Base-by-base conservation (phyloP, 2,888 invertebrate species). In the Drosophila maculinotata region DNA sequence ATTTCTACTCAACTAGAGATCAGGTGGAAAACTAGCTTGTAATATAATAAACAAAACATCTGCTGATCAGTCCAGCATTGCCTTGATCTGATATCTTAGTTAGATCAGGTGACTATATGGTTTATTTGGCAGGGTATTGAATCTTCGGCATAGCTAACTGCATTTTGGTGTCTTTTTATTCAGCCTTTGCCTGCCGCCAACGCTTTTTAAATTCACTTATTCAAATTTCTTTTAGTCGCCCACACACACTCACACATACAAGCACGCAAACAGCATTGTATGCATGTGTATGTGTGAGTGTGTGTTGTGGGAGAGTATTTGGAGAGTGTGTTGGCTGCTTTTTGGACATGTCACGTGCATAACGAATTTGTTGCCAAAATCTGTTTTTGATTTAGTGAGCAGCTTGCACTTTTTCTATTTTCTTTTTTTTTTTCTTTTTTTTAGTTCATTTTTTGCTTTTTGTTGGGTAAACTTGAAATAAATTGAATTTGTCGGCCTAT, bases 301-400 rank as follows among this genome's bases (percentile, higher is more conserved):
- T 54, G 59, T 49, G n/a, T 56, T 25, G 41, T 54, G 42, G 8
- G 26, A 44, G 52, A 35, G 56, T 20, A 33, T 51, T 54, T 52
- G 33, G 8, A 26, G 54, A 15, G 49, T 64, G 69, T 69, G 49
- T 48, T 59, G 53, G 42, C 56, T 66, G 60, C 47, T 65, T 59
- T 82, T 78, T 82, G 78, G 74, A 78, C 83, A 70, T 85, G 86
- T 85, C 87, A 84, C 84, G 80, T 85, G 84, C 83, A 87, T 85
- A 84, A 85, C 82, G 67, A 87, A 84, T 84, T 84, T 87, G 87
- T 84, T 83, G 77, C 83, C 79, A 68, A 84, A 85, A 84, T 85
- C 83, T 84, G 83, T 85, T 83, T 84, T 85, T 84, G 83, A 84
- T 85, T 84, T 83, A 83, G 77, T 83, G 73, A 79, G 78, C 79